These are phyloP conservation scores for Euwallacea similis DNA, from an alignment of 1,140 invertebrate genomes.

Conservation along the genomic window DNA sequence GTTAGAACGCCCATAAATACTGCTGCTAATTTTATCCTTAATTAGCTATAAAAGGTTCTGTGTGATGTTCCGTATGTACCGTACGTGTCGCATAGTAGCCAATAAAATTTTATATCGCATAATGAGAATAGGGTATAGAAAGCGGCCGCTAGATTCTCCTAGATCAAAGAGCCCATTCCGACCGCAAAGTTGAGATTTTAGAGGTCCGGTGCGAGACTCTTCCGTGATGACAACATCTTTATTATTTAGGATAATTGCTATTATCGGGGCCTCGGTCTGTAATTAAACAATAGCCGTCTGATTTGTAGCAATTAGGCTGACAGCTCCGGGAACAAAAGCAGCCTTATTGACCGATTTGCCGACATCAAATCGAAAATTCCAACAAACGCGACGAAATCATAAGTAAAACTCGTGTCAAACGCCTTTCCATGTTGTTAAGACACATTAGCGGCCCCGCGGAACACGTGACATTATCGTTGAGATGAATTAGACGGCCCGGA, in stretches of 20 bases:
- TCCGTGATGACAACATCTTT: not conserved
- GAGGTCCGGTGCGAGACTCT: not conserved
- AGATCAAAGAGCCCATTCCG: constrained; percentile 20
- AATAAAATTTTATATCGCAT: constrained; percentile 40
- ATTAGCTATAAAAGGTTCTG: constrained; percentile 33
- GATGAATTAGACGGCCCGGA: constrained; percentile 26
- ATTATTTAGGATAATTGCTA: not conserved
- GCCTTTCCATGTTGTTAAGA: constrained; percentile 18
- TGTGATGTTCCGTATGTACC: constrained; percentile 27
- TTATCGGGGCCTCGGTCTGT: not conserved
- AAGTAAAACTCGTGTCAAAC: constrained; percentile 12
- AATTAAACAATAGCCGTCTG: constrained; percentile 18
- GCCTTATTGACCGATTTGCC: not conserved
- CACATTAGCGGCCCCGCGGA: constrained; percentile 19
- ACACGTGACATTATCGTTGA: constrained; percentile 27
- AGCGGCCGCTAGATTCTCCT: constrained; percentile 12
- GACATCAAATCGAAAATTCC: constrained; percentile 1
- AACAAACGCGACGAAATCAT: not conserved
- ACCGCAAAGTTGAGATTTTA: not conserved
- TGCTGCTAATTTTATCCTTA: constrained; percentile 28
- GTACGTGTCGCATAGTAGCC: constrained; percentile 37
- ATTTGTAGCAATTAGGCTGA: constrained; percentile 13
- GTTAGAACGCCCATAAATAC: constrained; percentile 1
- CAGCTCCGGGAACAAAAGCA: not conserved
- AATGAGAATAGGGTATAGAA: constrained; percentile 33